Evolutionary conservation across 2,888 invertebrate species (phyloP).

Genomic region (Erebia epiphron): DNA sequence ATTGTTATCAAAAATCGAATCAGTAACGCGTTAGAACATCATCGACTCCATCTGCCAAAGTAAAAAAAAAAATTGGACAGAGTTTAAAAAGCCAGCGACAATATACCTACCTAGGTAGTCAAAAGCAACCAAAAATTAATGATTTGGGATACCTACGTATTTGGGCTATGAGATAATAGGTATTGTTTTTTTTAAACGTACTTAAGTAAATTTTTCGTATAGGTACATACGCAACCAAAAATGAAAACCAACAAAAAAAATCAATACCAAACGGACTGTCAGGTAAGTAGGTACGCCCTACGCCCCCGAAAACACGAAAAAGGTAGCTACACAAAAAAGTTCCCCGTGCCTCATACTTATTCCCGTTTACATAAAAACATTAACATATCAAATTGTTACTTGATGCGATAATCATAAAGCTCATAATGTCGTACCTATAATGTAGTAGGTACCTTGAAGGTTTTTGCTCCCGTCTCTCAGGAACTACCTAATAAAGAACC

Average conservation of each 20-base stretch:
- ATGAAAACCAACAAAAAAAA: background rate
- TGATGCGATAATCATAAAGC: constrained; percentile 5
- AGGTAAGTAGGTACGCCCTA: background rate
- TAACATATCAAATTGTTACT: background rate
- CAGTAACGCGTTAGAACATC: no score
- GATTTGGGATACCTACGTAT: no score
- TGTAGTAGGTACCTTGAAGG: constrained; percentile 42
- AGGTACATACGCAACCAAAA: background rate
- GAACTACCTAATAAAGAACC: constrained; percentile 56
- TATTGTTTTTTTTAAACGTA: no score
- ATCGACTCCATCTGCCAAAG: no score
- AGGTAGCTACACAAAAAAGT: background rate
- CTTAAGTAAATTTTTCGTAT: no score
- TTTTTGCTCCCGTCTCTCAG: constrained; percentile 61
- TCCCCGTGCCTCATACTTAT: background rate
- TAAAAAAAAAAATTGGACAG: no score
- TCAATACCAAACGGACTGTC: no score
- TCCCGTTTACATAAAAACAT: background rate
- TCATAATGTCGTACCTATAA: constrained; percentile 21
- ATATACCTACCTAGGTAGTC: no score
- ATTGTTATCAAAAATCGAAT: no score
- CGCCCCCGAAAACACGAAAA: background rate
- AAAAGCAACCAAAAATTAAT: no score
- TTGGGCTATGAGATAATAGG: no score
- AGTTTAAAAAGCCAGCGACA: no score